phyloP scores from a whole-genome alignment of 2,888 invertebrate species.

The Unio pictorum region DNA sequence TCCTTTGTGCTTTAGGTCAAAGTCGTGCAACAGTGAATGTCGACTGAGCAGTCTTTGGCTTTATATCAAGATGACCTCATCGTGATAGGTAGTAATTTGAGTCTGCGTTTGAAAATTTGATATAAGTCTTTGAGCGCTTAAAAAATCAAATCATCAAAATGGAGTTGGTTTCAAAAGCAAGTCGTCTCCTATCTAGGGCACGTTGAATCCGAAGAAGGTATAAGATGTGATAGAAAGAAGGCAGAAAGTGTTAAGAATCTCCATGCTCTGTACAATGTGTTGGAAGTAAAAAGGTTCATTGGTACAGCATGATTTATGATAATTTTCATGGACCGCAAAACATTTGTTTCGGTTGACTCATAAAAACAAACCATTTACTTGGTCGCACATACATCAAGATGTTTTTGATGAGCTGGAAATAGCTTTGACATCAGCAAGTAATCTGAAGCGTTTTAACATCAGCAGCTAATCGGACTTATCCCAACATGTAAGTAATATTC shows the following conservation, averaged over 20 bases:
- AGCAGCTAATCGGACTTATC: conserved; percentile 2
- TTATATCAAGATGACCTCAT: conserved; percentile 44
- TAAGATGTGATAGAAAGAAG: conserved; percentile 10
- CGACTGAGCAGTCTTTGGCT: conserved; percentile 17
- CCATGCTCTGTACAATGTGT: conserved; percentile 7
- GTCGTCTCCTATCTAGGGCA: conserved; percentile 19
- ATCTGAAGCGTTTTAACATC: not conserved
- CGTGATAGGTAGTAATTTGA: conserved; percentile 23
- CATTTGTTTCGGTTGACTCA: conserved; percentile 3
- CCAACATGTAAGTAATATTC: conserved; percentile 1
- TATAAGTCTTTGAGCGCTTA: conserved; percentile 27
- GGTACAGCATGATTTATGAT: not conserved
- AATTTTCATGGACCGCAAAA: not conserved
- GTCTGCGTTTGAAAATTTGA: conserved; percentile 18
- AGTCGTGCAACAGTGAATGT: conserved; percentile 13
- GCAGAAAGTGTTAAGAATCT: conserved; percentile 1
- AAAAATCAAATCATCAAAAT: conserved; percentile 42
- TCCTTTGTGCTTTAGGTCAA: conserved; percentile 31
- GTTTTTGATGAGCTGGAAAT: no score
- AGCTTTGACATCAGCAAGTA: not conserved
- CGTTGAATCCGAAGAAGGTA: conserved; percentile 7
- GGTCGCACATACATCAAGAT: conserved; percentile 5
- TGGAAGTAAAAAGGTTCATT: conserved; percentile 10
- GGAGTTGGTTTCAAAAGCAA: conserved; percentile 18
- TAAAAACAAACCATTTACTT: conserved; percentile 9